Evolutionary conservation across 2,113 vertebrate species (phyloP).

Genomic region (Cariama cristata): DNA sequence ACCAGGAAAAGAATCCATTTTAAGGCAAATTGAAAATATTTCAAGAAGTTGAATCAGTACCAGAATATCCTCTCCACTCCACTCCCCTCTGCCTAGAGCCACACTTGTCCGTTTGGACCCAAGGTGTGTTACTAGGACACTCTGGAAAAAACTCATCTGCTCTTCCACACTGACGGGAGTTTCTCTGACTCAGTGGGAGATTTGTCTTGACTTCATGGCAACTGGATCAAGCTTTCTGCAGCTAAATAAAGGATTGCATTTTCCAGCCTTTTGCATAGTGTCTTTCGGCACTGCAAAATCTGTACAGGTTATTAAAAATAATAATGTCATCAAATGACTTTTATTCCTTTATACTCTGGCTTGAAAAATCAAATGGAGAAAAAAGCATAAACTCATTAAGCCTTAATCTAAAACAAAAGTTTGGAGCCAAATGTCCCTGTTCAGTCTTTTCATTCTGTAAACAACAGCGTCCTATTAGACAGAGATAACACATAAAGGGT

Average conservation of each 20-base stretch:
- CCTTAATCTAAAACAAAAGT: slow-evolving; percentile 41
- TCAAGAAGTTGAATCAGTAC: background rate
- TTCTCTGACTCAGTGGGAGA: slow-evolving; percentile 11
- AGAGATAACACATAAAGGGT: slow-evolving; percentile 9
- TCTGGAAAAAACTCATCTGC: background rate
- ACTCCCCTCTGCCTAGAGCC: background rate
- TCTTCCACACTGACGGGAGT: background rate
- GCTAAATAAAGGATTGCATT: background rate
- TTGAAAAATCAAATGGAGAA: slow-evolving; percentile 12
- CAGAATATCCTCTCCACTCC: background rate
- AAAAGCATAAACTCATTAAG: slow-evolving; percentile 33
- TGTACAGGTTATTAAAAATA: slow-evolving; percentile 20
- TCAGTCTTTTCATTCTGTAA: slow-evolving; percentile 21
- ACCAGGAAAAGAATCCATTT: background rate
- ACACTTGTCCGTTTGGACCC: background rate
- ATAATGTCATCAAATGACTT: slow-evolving; percentile 25
- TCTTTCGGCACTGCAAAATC: background rate
- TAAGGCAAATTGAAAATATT: background rate
- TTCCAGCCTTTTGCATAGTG: background rate
- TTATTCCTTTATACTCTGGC: slow-evolving; percentile 3
- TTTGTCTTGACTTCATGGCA: slow-evolving; percentile 11
- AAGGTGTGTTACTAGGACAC: background rate
- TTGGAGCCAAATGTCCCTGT: background rate
- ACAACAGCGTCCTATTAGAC: background rate
- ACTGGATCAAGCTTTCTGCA: background rate